These are phyloP conservation scores for Diogma glabrata DNA, from an alignment of 2,888 invertebrate genomes.

Conservation along the genomic window DNA sequence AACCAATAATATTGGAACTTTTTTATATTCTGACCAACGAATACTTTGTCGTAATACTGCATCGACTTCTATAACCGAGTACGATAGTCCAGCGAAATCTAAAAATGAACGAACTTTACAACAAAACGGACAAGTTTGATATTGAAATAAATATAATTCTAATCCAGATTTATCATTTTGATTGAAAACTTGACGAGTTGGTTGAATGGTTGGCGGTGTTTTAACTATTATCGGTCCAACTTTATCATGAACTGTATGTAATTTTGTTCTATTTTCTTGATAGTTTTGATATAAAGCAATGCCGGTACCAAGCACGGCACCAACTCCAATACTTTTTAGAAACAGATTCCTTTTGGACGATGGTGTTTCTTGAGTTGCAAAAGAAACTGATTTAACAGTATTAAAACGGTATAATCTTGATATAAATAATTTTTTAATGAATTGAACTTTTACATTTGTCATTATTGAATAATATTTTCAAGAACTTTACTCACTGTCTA, in stretches of 20 bases:
- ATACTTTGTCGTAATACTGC: constrained; percentile 85
- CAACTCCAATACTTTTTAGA: background rate
- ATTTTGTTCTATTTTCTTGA: background rate
- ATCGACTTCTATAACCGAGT: constrained; percentile 94
- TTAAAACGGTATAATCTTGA: too few relatives aligned
- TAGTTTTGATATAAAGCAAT: background rate
- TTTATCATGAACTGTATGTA: background rate
- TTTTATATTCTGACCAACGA: constrained; percentile 87
- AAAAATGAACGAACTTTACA: constrained; percentile 81
- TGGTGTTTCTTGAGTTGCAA: background rate
- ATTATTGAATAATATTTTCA: too few relatives aligned
- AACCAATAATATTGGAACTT: constrained; percentile 84
- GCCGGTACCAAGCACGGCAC: background rate
- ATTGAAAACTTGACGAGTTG: constrained; percentile 51
- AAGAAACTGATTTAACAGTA: too few relatives aligned
- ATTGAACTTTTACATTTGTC: too few relatives aligned
- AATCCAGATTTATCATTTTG: constrained; percentile 54
- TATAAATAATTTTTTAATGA: too few relatives aligned
- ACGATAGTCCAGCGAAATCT: constrained; percentile 86
- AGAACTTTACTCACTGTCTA: too few relatives aligned
- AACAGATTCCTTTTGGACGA: background rate
- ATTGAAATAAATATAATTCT: constrained; percentile 85
- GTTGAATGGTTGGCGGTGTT: constrained; percentile 36
- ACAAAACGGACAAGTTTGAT: constrained; percentile 95
- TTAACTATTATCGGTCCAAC: background rate